Evolutionary conservation across 2,888 invertebrate species (phyloP).

Genomic region (Mantis religiosa): DNA sequence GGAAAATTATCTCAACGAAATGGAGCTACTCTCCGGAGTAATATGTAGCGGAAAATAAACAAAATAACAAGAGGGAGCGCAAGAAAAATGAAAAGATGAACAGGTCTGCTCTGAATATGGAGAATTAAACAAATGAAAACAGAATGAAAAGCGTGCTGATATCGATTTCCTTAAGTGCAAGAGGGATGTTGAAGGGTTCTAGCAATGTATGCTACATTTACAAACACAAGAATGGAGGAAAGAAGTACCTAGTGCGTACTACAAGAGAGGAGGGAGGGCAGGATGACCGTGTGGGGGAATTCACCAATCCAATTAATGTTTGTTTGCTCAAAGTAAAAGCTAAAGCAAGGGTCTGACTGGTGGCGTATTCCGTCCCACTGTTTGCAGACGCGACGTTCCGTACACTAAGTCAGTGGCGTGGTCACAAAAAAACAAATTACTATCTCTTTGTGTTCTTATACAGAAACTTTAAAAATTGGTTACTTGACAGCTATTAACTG

Average conservation of each 20-base stretch:
- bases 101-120: too few relatives aligned
- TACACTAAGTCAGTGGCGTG: background rate
- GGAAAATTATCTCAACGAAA: too few relatives aligned
- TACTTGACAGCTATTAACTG: too few relatives aligned
- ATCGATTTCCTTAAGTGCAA: background rate
- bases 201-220: background rate
- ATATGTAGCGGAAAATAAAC: too few relatives aligned
- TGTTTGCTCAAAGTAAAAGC: constrained; percentile 16
- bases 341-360: background rate
- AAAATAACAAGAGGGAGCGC: too few relatives aligned
- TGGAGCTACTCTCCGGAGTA: too few relatives aligned
- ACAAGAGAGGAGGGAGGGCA: background rate
- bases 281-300: background rate
- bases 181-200: background rate
- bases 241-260: background rate
- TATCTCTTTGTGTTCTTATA: too few relatives aligned
- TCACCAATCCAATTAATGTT: constrained; percentile 12
- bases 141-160: background rate
- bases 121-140: background rate
- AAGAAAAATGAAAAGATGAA: too few relatives aligned
- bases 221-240: background rate
- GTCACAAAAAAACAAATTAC: too few relatives aligned
- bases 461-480: too few relatives aligned
- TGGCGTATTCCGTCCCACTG: background rate
- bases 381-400: background rate